Conservation (phyloP, 2,113 vertebrate species). For the Leptobrachium leishanense region DNA sequence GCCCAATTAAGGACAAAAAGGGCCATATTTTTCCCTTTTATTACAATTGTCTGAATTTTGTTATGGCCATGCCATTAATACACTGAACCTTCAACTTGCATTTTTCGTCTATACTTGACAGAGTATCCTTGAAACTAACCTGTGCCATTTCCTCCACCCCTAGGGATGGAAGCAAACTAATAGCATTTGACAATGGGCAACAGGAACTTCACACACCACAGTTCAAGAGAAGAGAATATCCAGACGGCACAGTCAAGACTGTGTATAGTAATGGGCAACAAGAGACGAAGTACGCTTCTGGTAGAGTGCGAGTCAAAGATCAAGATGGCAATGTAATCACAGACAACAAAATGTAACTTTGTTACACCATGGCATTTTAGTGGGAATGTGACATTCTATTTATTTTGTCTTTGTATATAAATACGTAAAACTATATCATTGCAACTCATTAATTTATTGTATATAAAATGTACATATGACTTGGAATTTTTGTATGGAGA, state of each 20-base stretch:
- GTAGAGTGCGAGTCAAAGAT: constrained; percentile 87
- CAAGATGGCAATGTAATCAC: constrained; percentile 82
- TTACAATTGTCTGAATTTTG: no score
- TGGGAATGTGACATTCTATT: neutral
- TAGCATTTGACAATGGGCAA: constrained; percentile 92
- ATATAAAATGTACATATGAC: constrained; percentile 29
- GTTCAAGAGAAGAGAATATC: constrained; percentile 91
- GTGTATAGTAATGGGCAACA: constrained; percentile 87
- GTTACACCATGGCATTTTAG: neutral
- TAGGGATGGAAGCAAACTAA: constrained; percentile 89
- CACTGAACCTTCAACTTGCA: no score
- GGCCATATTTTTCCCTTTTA: no score
- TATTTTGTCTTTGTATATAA: neutral
- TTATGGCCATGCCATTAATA: no score
- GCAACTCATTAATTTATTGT: constrained; percentile 8
- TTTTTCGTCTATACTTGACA: neutral
- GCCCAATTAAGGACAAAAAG: no score
- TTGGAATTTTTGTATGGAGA: neutral
- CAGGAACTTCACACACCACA: constrained; percentile 85
- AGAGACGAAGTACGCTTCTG: constrained; percentile 86
- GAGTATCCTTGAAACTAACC: no score
- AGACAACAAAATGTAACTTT: constrained; percentile 67
- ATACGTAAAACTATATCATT: neutral
- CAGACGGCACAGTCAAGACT: constrained; percentile 91
- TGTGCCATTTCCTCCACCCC: constrained; percentile 15